Conservation (phyloP, 37 sponge, comb jelly and placozoan species). For the Spongilla lacustris region DNA sequence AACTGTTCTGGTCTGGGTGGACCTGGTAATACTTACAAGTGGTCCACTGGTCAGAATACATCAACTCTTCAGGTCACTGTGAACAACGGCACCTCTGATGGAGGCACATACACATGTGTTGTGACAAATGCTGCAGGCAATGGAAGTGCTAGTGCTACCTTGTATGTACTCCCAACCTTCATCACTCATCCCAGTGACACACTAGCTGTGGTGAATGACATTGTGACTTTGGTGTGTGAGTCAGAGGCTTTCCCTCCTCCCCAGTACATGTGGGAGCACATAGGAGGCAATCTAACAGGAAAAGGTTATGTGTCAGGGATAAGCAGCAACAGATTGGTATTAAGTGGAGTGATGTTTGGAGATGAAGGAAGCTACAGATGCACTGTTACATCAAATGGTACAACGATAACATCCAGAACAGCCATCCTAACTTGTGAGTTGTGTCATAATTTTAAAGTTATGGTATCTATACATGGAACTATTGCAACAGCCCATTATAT, state of each 20-base stretch:
- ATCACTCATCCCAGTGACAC: constrained; percentile 10
- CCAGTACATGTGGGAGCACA: constrained; percentile 27
- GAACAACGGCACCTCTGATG: constrained; percentile 45
- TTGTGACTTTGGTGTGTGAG: constrained; percentile 35
- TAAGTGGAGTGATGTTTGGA: constrained; percentile 10
- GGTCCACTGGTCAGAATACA: constrained; percentile 24
- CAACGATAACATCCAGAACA: background rate
- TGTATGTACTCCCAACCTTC: constrained; percentile 31
- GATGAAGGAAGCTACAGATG: constrained; percentile 21
- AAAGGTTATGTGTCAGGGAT: background rate
- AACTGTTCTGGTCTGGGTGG: constrained; percentile 64
- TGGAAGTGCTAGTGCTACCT: constrained; percentile 12
- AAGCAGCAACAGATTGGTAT: background rate
- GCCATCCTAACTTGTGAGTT: background rate
- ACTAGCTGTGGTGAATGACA: constrained; percentile 3
- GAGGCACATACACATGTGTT: constrained; percentile 69
- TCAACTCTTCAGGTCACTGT: background rate
- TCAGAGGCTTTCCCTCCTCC: constrained; percentile 53
- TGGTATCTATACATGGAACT: no score
- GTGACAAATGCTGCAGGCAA: constrained; percentile 72
- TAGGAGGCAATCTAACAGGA: background rate
- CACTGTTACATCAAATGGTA: background rate
- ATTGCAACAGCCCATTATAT: background rate
- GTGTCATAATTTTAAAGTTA: no score
- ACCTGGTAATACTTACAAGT: constrained; percentile 55